Base-by-base conservation (phyloP, 2,113 vertebrate species). In the Grammomys dolichurus region DNA sequence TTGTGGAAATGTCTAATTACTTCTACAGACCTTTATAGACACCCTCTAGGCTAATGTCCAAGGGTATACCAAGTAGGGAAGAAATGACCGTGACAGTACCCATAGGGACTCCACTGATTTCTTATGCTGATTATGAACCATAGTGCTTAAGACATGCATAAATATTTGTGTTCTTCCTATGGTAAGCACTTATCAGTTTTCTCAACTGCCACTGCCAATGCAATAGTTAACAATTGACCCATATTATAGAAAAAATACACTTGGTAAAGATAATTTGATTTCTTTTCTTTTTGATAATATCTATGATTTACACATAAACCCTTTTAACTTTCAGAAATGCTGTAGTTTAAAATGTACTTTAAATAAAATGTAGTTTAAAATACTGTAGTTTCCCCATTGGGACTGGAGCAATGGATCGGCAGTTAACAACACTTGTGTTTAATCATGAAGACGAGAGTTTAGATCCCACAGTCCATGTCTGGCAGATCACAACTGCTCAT, bases 1-100 rank as follows among this genome's bases (percentile, higher is more conserved):
- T 88, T 90, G 58, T 36, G 90, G 85, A 93, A 93, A 95, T 67
- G 95, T 85, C 77, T 96, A 96, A 95, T 96, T 95, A 95, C 81
- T 82, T n/a, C 92, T 96, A 92, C 94, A 72, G 90, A 84, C 88
- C 90, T 93, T 96, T 73, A 88, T 85, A 88, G 84, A 90, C 73
- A 46, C 48, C 88, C 95, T 88, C 46, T 43, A 92, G 85, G 88
- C 87, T 96, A 92, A 88, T 94, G 90, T 96, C 95, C 93, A 96
- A 92, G 80, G 80, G 86, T 90, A 60, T 9, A 77, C 69, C n/a
- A 43, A 13, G 14, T 76, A 5, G 78, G 73, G 58, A 60, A 51
- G 80, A 92, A 94, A 87, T 90, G 69, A 24, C n/a, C 88, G 92
- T 93, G 88, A 72, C 26, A 2, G 90, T 87, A 10, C 40, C 94